A percentile compares a stretch with the other conserved stretches of the same genome.
phyloP scores from a whole-genome alignment of 2,113 vertebrate genomes.

The Jaculus jaculus region DNA sequence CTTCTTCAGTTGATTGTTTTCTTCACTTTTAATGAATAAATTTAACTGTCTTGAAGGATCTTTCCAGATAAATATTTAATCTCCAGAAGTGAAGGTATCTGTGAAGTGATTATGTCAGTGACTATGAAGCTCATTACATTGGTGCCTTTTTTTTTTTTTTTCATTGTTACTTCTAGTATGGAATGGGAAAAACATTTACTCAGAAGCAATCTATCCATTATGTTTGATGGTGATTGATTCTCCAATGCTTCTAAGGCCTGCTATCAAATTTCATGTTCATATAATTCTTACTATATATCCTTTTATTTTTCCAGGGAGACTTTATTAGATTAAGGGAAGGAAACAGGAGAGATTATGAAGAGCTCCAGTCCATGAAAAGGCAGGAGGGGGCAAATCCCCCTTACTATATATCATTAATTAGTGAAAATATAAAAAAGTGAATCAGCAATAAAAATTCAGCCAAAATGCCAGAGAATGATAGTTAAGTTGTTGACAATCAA shows the following conservation, averaged over 20 bases:
- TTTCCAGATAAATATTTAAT: background rate
- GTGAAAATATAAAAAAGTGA: background rate
- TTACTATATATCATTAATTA: background rate
- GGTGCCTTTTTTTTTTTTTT: background rate
- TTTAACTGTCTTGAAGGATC: background rate
- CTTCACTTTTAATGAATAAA: background rate
- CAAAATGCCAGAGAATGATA: background rate
- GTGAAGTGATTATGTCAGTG: background rate
- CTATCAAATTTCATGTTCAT: background rate
- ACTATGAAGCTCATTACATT: background rate
- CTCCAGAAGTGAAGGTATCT: background rate
- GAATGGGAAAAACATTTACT: background rate
- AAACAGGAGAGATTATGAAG: too few relatives aligned
- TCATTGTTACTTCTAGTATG: background rate
- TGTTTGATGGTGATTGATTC: background rate
- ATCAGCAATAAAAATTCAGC: background rate
- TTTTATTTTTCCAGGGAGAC: too few relatives aligned
- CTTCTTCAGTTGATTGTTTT: background rate
- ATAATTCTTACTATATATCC: background rate
- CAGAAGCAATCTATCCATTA: background rate
- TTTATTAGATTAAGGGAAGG: too few relatives aligned
- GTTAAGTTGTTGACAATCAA: too few relatives aligned
- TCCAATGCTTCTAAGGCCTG: background rate
- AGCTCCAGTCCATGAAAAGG: too few relatives aligned
- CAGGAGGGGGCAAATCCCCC: too few relatives aligned